Base-by-base conservation (phyloP, 2,797 vertebrate genomes). In the Florisuga fusca region DNA sequence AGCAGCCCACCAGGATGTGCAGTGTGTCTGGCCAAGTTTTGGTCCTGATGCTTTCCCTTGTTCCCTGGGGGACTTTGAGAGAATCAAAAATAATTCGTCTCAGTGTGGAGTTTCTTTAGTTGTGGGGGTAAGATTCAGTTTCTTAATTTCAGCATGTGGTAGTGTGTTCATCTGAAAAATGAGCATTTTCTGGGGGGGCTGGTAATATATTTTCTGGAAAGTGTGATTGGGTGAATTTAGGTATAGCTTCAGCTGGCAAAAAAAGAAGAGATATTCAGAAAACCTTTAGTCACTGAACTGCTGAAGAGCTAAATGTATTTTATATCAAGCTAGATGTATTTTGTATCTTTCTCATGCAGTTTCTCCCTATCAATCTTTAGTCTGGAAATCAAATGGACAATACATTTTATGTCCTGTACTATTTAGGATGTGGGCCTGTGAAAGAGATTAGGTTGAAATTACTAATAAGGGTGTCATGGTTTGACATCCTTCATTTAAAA, bases 21-120 rank as follows among this genome's bases (percentile, higher is more conserved):
- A 34, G 36, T 0, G 0, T 54, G 23, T 63, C 45, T 0, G 0
- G 21, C 64, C 43, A 58, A 14, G 34, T 76, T 82, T 78, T 76
- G 71, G n/a, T 90, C 48, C 45, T 51, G 36, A 31, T 0, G 0
- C 31, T 94, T 95, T 50, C 57, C 36, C 18, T 46, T 3, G 0
- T 92, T 91, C 48, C 36, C 45, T 51, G 33, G 12, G 20, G 31
- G 26, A 26, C 66, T 66, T 51, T 0, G 12, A 20, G 64, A 58
- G 29, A 64, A 26, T 81, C 85, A 79, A 46, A 72, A 54, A 57
- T 58, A 62, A 66, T 68, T 72, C 43, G 27, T 0, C 41, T 71
- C 11, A 1, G 5, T 0, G 0, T 46, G 46, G 23, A 66, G 48
- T 46, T 67, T 31, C 27, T 54, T 59, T 22, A 66, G 51, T 55